Evolutionary conservation across 2,888 invertebrate genomes (phyloP), one percentile per base, ranked within the genome.

Genomic region (Lottia gigantea): DNA sequence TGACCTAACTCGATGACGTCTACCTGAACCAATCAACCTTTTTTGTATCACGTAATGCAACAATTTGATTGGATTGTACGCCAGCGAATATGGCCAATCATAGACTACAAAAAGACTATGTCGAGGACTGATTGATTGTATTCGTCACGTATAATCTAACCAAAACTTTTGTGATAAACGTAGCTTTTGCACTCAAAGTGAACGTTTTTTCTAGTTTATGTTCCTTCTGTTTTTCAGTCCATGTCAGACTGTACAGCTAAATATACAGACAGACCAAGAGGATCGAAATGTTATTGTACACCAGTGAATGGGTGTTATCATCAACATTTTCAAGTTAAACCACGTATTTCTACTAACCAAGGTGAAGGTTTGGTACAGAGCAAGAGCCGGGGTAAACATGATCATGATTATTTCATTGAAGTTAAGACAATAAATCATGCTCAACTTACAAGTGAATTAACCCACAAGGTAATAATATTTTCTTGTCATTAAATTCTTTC

Each of bases 341-440:
- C 81, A 46, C 7, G 40, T 11, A 19, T 8, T 19, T 19, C 49
- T 19, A 23, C 49, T n/a, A 26, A 62, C 12, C 23, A 26, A 12
- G 67, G 66, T n/a, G 73, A 73, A 64, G 80, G 80, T n/a, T 23
- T 81, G 4, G 66, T 71, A 8, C 23, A 46, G 11, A 71, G 74
- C 8, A 73, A 67, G 47, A 71, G 72, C 62, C 23, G 45, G 14
- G 82, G 80, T 23, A 66, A 74, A 7, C 82, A 82, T 64, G 80
- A 82, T 55, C 73, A 72, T 46, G 82, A 82, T 45, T 82, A 80
- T 64, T 78, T 61, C 49, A 70, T 82, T 45, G 76, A 80, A 70
- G 74, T 82, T 14, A 76, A 74, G 11, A 78, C 72, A 1, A 75
- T 61, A 4, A 82, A 82, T 67, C 77, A 74, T 25, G 82, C 82